A percentile compares a stretch with the other conserved stretches of the same genome.
Evolutionary conservation across 2,888 invertebrate species (phyloP).

Genomic region (Pyrocoelia pectoralis): DNA sequence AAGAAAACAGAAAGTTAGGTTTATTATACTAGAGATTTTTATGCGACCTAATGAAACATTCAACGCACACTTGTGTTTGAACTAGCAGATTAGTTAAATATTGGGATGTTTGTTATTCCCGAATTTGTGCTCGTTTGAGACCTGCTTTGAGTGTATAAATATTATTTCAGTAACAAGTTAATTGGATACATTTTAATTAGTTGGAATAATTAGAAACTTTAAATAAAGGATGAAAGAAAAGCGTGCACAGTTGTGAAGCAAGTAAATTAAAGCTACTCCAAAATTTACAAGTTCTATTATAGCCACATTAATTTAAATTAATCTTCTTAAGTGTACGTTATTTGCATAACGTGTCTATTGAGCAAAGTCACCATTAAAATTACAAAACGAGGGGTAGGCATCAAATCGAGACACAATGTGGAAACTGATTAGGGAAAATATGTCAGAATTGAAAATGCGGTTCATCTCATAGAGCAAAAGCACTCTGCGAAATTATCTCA

Average conservation of each 20-base stretch:
- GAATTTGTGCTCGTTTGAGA: conserved; percentile 43
- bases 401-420: conserved; percentile 34
- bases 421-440: conserved; percentile 35
- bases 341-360: conserved; percentile 29
- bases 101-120: conserved; percentile 45
- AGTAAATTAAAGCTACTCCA: conserved; percentile 29
- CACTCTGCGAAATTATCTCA: conserved; percentile 47
- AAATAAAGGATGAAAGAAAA: conserved; percentile 41
- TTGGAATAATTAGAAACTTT: conserved; percentile 46
- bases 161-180: conserved; percentile 47
- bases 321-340: conserved; percentile 31
- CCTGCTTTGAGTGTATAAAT: conserved; percentile 43
- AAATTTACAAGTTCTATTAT: conserved; percentile 34
- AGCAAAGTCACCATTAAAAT: conserved; percentile 27
- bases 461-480: conserved; percentile 43
- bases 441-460: conserved; percentile 40
- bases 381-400: conserved; percentile 27
- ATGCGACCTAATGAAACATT: conserved; percentile 45
- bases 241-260: conserved; percentile 27
- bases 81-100: conserved; percentile 48
- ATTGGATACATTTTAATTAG: conserved; percentile 47
- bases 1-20: conserved; percentile 25
- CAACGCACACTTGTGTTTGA: conserved; percentile 44
- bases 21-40: conserved; percentile 43
- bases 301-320: conserved; percentile 36